Conservation (phyloP, 2,113 vertebrate genomes). For the Daphoenositta chrysoptera region DNA sequence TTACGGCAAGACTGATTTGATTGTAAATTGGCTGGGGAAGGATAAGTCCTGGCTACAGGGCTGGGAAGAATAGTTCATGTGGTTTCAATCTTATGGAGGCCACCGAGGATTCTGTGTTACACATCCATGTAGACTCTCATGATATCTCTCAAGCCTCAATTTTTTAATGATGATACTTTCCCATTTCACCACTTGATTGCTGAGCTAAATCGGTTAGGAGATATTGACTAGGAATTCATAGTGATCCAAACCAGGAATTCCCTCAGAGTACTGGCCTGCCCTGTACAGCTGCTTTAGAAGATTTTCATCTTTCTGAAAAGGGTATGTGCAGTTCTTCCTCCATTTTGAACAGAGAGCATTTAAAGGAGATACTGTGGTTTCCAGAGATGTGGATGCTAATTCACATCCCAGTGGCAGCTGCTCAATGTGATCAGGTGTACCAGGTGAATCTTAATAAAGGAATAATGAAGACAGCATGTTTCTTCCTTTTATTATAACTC, state of each 20-base stretch:
- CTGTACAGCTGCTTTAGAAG: background rate
- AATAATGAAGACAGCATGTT: conserved; percentile 8
- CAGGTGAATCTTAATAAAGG: conserved; percentile 23
- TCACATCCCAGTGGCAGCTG: conserved; percentile 1
- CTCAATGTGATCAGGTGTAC: background rate
- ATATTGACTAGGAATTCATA: background rate
- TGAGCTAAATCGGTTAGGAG: background rate
- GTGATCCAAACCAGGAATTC: background rate
- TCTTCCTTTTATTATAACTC: background rate
- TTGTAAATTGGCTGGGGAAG: background rate
- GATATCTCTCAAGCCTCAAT: background rate
- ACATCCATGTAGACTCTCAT: background rate
- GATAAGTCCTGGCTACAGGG: background rate
- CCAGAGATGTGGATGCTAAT: background rate
- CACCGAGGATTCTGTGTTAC: background rate
- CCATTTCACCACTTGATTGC: background rate
- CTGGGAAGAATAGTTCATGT: background rate
- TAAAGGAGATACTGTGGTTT: background rate
- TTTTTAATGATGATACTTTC: background rate
- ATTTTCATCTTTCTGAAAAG: background rate
- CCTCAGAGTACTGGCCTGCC: background rate
- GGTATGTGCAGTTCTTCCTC: background rate
- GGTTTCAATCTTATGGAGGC: background rate
- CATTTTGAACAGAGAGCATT: background rate
- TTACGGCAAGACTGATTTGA: background rate